Evolutionary conservation across 2,113 vertebrate genomes (phyloP).

Genomic region (Hippocampus barbouri): DNA sequence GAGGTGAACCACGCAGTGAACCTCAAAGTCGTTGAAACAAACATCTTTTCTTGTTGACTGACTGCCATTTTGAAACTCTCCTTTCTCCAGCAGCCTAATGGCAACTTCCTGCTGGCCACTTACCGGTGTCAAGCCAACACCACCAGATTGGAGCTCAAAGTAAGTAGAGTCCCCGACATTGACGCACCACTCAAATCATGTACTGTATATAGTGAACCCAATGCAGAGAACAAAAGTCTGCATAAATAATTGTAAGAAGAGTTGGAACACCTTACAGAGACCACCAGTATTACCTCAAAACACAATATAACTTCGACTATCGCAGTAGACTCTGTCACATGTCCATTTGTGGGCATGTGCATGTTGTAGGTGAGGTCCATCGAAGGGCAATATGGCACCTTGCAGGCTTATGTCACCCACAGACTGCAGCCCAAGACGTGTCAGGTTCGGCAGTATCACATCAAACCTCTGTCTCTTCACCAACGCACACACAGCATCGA

Average conservation of each 20-base stretch:
- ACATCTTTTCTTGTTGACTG: too few relatives aligned
- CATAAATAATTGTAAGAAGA: too few relatives aligned
- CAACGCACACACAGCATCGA: slow-evolving; percentile 88
- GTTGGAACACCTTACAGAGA: too few relatives aligned
- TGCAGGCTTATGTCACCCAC: slow-evolving; percentile 92
- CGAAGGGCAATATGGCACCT: slow-evolving; percentile 93
- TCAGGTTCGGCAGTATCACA: slow-evolving; percentile 89
- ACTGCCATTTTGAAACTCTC: neutral
- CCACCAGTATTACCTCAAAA: too few relatives aligned
- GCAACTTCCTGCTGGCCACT: slow-evolving; percentile 94
- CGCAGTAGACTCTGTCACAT: too few relatives aligned
- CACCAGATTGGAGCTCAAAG: slow-evolving; percentile 93
- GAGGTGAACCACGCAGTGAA: slow-evolving; percentile 75
- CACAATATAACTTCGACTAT: too few relatives aligned
- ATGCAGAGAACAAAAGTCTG: too few relatives aligned
- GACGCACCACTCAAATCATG: too few relatives aligned
- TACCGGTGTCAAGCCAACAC: slow-evolving; percentile 97
- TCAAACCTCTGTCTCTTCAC: slow-evolving; percentile 95
- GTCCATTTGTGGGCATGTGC: neutral
- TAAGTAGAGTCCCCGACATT: slow-evolving; percentile 41
- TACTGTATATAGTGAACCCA: too few relatives aligned
- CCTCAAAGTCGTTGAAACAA: neutral
- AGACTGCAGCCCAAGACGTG: slow-evolving; percentile 96
- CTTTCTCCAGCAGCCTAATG: slow-evolving; percentile 76
- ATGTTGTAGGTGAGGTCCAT: slow-evolving; percentile 85